Conservation (phyloP, 2,113 vertebrate species). For the Ursus arctos region DNA sequence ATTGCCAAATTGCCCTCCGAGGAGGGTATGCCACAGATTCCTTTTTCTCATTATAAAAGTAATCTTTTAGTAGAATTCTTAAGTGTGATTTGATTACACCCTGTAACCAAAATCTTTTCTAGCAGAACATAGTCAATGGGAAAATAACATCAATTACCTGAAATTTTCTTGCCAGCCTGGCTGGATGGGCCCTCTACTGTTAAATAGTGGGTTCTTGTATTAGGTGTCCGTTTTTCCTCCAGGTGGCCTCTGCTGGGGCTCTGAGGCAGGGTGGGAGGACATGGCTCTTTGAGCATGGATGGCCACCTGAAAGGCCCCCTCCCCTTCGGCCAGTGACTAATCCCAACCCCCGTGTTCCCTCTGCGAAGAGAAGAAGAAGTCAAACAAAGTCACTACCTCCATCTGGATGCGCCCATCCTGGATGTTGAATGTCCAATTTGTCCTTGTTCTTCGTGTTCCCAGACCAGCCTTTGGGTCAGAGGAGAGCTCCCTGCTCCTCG, state of each 20-base stretch:
- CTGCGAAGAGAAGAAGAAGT: conserved; percentile 68
- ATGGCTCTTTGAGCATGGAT: background rate
- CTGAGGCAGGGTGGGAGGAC: background rate
- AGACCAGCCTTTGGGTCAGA: background rate
- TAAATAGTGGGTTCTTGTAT: background rate
- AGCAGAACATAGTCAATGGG: conserved; percentile 74
- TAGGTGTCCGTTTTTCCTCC: background rate
- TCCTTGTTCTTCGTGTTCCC: background rate
- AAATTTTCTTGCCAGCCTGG: conserved; percentile 74
- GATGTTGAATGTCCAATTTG: background rate
- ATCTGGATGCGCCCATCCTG: conserved; percentile 75
- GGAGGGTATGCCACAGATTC: conserved; percentile 50
- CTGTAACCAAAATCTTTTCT: conserved; percentile 78
- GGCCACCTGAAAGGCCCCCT: background rate
- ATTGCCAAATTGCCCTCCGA: conserved; percentile 47
- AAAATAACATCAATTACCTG: conserved; percentile 80
- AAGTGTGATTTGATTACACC: conserved; percentile 81
- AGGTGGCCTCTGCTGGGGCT: background rate
- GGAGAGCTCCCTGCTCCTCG: background rate
- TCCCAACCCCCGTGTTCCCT: conserved; percentile 41
- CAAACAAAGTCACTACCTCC: conserved; percentile 81
- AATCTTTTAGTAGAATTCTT: conserved; percentile 80
- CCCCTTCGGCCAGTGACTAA: background rate
- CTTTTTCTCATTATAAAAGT: conserved; percentile 78
- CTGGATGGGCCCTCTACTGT: conserved; percentile 40